Evolutionary conservation across 2,888 invertebrate genomes (phyloP), one percentile per base, ranked within the genome.

Genomic region (Atrina japonica): DNA sequence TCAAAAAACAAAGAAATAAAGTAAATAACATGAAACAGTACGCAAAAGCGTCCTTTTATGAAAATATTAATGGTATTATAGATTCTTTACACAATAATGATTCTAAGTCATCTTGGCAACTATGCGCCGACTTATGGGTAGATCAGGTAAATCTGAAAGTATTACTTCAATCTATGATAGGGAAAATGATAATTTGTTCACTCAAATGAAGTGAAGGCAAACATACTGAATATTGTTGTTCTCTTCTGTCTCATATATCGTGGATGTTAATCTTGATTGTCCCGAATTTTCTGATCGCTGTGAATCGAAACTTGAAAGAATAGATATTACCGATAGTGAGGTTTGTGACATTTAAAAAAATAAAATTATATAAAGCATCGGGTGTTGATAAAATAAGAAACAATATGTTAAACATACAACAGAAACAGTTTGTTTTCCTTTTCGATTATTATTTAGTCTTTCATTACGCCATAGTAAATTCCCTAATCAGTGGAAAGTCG

Each of bases 301-400:
- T n/a, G n/a, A n/a, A n/a, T n/a, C n/a, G n/a, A n/a, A n/a, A n/a
- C n/a, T n/a, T n/a, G n/a, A n/a, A n/a, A n/a, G n/a, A n/a, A n/a
- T n/a, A n/a, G n/a, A n/a, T n/a, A 49, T 74, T n/a, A 35, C 58
- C 5, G 40, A 25, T 21, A 27, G 11, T 35, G 70, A 70, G 9
- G 49, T 70, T 3, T 9, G n/a, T 14, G 56, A 67, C 43, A 60
- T 63, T 64, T 47, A 49, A 16, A 21, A 49, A 7, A 6, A 35
- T 75, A 11, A 40, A 27, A 43, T 6, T 59, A 11, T 59, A 60
- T 50, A 71, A 70, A 66, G 67, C 70, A 16, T 41, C 47, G 9
- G 68, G 68, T 0, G 52, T 41, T 29, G 70, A 71, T n/a, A 40
- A 59, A 16, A 75, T 71, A 27, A 65, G 65, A 45, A 65, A 67